Conservation (phyloP, 2,888 invertebrate species). For the Patella depressa region DNA sequence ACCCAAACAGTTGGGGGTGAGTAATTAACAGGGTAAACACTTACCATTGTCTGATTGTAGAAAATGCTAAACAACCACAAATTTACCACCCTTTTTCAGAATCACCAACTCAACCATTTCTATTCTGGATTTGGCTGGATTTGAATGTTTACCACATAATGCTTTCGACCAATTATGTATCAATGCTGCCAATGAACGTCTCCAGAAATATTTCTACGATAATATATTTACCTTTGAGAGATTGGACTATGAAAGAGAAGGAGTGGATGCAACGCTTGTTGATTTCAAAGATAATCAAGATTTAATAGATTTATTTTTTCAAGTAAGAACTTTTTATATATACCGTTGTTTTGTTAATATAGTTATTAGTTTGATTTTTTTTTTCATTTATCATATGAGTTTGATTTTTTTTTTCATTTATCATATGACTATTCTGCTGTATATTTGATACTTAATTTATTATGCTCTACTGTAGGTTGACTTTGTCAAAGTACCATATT, state of each 20-base stretch:
- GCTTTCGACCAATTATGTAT: constrained; percentile 59
- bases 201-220: constrained; percentile 40
- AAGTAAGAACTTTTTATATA: constrained; percentile 22
- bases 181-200: constrained; percentile 53
- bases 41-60: too few relatives aligned
- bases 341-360: too few relatives aligned
- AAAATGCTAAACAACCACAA: too few relatives aligned
- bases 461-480: too few relatives aligned
- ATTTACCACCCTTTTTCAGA: neutral
- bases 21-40: too few relatives aligned
- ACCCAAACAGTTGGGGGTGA: too few relatives aligned
- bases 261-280: constrained; percentile 24
- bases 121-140: constrained; percentile 61
- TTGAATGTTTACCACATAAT: constrained; percentile 52
- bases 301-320: constrained; percentile 45
- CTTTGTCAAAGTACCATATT: too few relatives aligned
- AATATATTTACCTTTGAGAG: constrained; percentile 37
- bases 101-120: constrained; percentile 30
- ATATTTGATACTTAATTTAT: too few relatives aligned
- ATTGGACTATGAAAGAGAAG: constrained; percentile 35
- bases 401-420: too few relatives aligned
- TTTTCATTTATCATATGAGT: too few relatives aligned
- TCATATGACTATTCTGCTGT: too few relatives aligned
- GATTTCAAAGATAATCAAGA: constrained; percentile 49
- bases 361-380: too few relatives aligned